Evolutionary conservation across 2,113 vertebrate species (phyloP).

Genomic region (Scartelaos histophorus): DNA sequence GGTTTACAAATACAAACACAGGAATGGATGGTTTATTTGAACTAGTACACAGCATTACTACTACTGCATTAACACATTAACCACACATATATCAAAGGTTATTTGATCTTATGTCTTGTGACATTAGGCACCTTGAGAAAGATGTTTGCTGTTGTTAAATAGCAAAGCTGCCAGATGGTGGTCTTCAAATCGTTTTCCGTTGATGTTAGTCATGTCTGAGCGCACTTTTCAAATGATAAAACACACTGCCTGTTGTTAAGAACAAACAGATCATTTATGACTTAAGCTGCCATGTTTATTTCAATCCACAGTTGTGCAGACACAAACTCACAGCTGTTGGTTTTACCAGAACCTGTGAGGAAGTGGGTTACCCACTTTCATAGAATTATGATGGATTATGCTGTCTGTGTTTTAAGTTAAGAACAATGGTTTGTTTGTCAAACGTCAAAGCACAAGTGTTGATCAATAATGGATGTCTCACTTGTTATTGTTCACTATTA

Average conservation of each 20-base stretch:
- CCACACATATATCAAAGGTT: neutral
- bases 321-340: slow-evolving; percentile 28
- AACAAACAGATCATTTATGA: slow-evolving; percentile 67
- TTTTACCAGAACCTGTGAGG: neutral
- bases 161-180: slow-evolving; percentile 57
- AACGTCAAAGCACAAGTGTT: neutral
- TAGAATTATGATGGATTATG: neutral
- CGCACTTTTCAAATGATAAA: slow-evolving; percentile 68
- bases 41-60: too few species aligned
- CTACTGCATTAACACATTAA: neutral
- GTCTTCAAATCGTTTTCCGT: slow-evolving; percentile 63
- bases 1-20: slow-evolving; percentile 1
- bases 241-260: slow-evolving; percentile 57
- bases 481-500: neutral
- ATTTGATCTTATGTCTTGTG: too few species aligned
- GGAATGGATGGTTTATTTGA: neutral
- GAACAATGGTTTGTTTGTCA: neutral
- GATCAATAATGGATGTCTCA: neutral
- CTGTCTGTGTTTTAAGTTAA: neutral
- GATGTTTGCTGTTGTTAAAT: slow-evolving; percentile 29
- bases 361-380: neutral
- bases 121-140: neutral
- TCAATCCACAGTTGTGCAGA: slow-evolving; percentile 58
- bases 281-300: slow-evolving; percentile 62
- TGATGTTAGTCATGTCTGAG: slow-evolving; percentile 72